phyloP scores from a whole-genome alignment of 37 sponge, comb jelly and placozoan species.

The Crambe crambe region DNA sequence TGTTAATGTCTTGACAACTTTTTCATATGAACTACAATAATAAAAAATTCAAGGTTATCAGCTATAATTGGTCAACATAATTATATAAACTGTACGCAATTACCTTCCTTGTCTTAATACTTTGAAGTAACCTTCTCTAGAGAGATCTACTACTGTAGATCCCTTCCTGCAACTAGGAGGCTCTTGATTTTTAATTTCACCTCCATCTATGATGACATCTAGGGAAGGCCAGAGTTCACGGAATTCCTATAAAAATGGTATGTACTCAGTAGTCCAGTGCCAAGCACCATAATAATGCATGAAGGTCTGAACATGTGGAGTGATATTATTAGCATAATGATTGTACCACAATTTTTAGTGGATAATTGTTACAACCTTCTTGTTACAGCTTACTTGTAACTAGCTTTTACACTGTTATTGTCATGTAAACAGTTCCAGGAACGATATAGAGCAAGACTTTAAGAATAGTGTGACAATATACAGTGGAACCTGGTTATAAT shows the following conservation, averaged over 20 bases:
- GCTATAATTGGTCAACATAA: not conserved
- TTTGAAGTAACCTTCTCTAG: constrained; percentile 44
- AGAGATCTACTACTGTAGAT: constrained; percentile 86
- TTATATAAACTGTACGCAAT: not conserved
- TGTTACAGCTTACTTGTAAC: too few relatives aligned
- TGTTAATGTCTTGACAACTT: constrained; percentile 16
- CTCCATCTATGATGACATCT: constrained; percentile 86
- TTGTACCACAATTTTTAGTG: too few relatives aligned
- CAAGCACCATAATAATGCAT: too few relatives aligned
- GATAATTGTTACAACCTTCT: too few relatives aligned
- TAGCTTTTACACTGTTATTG: too few relatives aligned
- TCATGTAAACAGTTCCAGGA: too few relatives aligned
- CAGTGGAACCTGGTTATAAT: too few relatives aligned
- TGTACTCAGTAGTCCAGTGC: too few relatives aligned
- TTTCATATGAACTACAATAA: constrained; percentile 22
- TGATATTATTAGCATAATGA: too few relatives aligned
- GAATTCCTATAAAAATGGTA: constrained; percentile 94
- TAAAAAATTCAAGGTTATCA: not conserved
- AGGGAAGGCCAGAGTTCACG: constrained; percentile 79
- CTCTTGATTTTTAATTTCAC: constrained; percentile 36
- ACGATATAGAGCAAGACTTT: too few relatives aligned
- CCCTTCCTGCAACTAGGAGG: constrained; percentile 50
- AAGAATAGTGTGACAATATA: too few relatives aligned
- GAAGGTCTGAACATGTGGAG: too few relatives aligned
- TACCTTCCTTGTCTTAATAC: constrained; percentile 86